Evolutionary conservation across 2,113 vertebrate genomes (phyloP), one percentile per base, ranked within the genome.

Genomic region (Uropsilus gracilis): DNA sequence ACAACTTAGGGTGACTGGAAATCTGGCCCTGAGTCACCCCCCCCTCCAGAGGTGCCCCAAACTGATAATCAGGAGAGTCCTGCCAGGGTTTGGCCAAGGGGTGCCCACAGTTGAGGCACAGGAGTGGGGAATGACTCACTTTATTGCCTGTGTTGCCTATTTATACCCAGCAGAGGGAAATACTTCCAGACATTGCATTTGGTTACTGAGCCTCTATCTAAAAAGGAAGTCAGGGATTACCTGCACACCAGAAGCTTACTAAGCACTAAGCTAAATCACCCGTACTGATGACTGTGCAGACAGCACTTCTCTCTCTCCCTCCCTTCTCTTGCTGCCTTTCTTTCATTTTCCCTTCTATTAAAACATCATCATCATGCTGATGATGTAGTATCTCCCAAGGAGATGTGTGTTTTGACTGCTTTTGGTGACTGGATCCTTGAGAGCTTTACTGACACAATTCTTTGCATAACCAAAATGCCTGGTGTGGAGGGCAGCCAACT

Each of bases 251-350:
- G 28, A 26, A 17, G 75, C 26, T 64, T 22, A 11, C 8, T 50
- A 26, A 44, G 44, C 17, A 71, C 18, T 24, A 50, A 20, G 37
- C 30, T n/a, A 48, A 68, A 7, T 28, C 17, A 14, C 2, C 3
- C n/a, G 14, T 5, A 59, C 64, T 30, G 14, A 66, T 3, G 10
- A 24, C 42, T 53, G 12, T 11, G 10, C 6, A 22, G 30, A 17
- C 26, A 17, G 3, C 50, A 1, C n/a, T 17, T 8, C 5, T 28
- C 6, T 28, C 9, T 16, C 2, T 28, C 28, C n/a, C 5, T 37
- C 22, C 53, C 3, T 64, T 28, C 8, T 46, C 32, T 28, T 18
- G 30, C 48, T 30, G 16, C 8, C 28, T 57, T 22, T 12, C 7
- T 30, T 20, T 50, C 42, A 55, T n/a, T 32, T 66, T 26, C 73